A percentile compares a stretch with the other conserved stretches of the same genome.
phyloP scores from a whole-genome alignment of 2,888 invertebrate species.

The Acrobasis repandana region DNA sequence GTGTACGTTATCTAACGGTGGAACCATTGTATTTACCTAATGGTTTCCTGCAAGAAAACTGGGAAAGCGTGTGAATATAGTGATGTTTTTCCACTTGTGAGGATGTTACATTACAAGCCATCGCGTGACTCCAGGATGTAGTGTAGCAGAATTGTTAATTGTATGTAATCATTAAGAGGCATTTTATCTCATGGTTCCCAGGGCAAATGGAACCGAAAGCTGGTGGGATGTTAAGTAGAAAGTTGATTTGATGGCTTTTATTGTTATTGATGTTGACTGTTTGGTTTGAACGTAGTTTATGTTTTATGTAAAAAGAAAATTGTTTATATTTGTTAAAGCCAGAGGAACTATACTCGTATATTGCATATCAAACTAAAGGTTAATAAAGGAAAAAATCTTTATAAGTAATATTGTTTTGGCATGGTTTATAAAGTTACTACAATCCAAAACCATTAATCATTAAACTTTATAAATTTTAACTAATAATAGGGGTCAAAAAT shows the following conservation, averaged over 20 bases:
- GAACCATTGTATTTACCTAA: slow-evolving; percentile 4
- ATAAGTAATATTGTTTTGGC: no score
- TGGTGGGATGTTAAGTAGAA: slow-evolving; percentile 6
- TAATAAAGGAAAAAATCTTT: no score
- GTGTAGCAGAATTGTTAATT: slow-evolving; percentile 12
- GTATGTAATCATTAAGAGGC: slow-evolving; percentile 20
- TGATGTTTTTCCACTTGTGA: slow-evolving; percentile 15
- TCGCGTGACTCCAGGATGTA: slow-evolving; percentile 18
- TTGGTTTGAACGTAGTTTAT: background rate
- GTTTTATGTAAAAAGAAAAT: no score
- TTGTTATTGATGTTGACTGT: background rate
- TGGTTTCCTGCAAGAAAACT: slow-evolving; percentile 29
- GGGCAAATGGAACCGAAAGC: slow-evolving; percentile 10
- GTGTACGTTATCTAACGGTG: background rate
- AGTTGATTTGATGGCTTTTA: slow-evolving; percentile 7
- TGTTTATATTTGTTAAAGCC: no score
- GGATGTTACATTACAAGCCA: slow-evolving; percentile 6
- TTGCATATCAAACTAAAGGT: no score
- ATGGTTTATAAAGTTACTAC: no score
- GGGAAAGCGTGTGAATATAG: slow-evolving; percentile 36
- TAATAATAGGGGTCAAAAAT: no score
- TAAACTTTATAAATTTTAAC: no score
- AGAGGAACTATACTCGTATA: no score
- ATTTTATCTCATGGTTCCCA: slow-evolving; percentile 16
- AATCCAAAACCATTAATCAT: no score